These are phyloP conservation scores for Pocillopora verrucosa DNA, from an alignment of 64 coral and sea anemone species.

Conservation along the genomic window DNA sequence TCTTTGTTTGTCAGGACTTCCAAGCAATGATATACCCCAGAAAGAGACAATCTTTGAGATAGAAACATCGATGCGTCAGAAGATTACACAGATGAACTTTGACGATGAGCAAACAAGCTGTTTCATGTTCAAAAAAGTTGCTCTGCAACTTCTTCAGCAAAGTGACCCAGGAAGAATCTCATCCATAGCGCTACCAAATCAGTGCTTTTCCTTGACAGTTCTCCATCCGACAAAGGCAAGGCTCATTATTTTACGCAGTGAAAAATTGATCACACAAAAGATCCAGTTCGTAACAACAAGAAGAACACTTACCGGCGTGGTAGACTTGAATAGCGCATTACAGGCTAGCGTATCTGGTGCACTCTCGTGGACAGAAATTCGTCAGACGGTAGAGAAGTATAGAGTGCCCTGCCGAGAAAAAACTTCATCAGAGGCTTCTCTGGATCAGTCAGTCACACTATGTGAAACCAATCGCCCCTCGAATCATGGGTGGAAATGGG, in stretches of 20 bases:
- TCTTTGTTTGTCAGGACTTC: neutral
- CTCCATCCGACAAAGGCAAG: neutral
- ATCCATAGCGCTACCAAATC: neutral
- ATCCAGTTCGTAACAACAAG: neutral
- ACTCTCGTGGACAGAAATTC: neutral
- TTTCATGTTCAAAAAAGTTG: conserved; percentile 1
- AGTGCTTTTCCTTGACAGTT: neutral
- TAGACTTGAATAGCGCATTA: neutral
- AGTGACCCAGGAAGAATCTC: neutral
- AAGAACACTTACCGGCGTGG: fast-evolving
- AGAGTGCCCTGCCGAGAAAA: too few relatives aligned
- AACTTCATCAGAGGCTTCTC: too few relatives aligned
- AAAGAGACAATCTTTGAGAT: neutral
- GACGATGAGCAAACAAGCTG: neutral
- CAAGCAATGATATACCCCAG: neutral
- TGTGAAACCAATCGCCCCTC: too few relatives aligned
- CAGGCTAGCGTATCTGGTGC: neutral
- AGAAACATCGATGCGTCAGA: neutral
- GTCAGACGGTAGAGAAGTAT: neutral
- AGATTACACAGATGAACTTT: neutral
- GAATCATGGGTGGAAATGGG: too few relatives aligned
- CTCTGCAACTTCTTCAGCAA: neutral
- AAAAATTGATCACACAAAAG: neutral
- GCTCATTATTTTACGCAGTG: neutral
- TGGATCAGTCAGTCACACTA: too few relatives aligned